phyloP scores from a whole-genome alignment of 2,797 vertebrate genomes.

The Thamnophis elegans region DNA sequence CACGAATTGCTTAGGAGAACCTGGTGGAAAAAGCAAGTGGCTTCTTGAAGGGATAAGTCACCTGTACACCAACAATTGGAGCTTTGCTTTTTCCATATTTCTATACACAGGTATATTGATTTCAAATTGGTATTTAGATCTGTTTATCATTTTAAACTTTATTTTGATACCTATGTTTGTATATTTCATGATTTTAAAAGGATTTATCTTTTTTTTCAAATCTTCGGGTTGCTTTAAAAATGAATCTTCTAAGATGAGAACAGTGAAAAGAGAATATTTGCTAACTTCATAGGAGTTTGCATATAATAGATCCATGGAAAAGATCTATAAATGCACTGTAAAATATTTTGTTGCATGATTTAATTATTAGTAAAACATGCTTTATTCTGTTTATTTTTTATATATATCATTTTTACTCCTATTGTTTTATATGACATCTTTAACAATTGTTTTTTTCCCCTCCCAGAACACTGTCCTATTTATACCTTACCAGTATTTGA shows the following conservation, averaged over 20 bases:
- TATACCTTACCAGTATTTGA: neutral
- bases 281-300: neutral
- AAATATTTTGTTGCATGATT: neutral
- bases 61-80: neutral
- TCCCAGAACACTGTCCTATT: neutral
- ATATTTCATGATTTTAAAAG: neutral
- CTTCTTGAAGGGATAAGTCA: neutral
- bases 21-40: neutral
- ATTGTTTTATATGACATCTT: neutral
- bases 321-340: neutral
- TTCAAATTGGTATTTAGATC: neutral
- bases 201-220: neutral
- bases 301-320: neutral
- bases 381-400: neutral
- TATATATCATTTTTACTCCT: neutral
- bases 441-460: neutral
- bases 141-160: neutral
- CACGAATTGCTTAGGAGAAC: neutral
- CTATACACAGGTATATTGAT: neutral
- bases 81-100: neutral
- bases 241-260: neutral
- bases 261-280: neutral
- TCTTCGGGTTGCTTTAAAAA: neutral
- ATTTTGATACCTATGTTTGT: neutral
- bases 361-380: neutral